Conservation (phyloP, 2,888 invertebrate species). For the Epinotia bilunana region DNA sequence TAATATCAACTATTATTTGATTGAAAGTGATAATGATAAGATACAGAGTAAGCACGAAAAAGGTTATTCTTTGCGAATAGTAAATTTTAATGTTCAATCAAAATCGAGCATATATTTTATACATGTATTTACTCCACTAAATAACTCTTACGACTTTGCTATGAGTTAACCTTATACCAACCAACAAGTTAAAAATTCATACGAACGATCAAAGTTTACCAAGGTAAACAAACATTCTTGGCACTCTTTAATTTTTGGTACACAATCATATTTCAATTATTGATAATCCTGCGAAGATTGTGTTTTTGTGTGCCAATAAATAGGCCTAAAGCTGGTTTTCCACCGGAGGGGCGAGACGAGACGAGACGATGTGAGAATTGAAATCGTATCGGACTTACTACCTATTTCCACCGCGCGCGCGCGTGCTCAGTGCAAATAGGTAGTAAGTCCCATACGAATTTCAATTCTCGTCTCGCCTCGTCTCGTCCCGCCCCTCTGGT, state of each 20-base stretch:
- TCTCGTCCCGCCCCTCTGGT: too few species aligned
- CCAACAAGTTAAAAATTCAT: neutral
- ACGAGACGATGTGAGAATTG: too few species aligned
- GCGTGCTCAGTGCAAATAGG: too few species aligned
- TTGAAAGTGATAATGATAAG: neutral
- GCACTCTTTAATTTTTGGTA: neutral
- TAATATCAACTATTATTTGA: neutral
- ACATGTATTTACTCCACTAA: neutral
- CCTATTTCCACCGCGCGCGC: too few species aligned
- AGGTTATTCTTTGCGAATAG: neutral
- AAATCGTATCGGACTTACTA: too few species aligned
- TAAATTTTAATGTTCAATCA: neutral
- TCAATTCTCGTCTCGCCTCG: too few species aligned
- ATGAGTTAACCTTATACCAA: constrained; percentile 9
- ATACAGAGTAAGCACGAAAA: neutral
- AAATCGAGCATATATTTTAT: neutral
- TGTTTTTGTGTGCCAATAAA: neutral
- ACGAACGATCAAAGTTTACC: neutral
- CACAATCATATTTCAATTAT: neutral
- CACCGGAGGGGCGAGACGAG: too few species aligned
- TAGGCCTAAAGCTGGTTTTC: too few species aligned
- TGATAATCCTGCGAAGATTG: neutral
- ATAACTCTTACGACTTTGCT: constrained; percentile 14
- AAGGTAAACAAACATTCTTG: neutral
- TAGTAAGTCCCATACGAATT: too few species aligned